Evolutionary conservation across 2,113 vertebrate genomes (phyloP).

Genomic region (Myrmophylax atrothorax): DNA sequence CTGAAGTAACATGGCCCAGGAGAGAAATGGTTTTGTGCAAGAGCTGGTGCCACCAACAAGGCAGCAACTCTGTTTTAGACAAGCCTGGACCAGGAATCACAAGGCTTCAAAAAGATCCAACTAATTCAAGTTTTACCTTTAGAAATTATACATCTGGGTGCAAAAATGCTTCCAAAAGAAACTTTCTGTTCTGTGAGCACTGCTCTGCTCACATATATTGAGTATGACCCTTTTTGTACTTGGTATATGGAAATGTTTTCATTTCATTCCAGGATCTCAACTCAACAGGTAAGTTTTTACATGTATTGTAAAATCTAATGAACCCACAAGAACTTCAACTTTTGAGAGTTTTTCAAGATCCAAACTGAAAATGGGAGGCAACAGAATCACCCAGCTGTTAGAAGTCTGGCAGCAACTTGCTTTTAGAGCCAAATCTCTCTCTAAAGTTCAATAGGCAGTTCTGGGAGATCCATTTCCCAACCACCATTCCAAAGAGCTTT

Average conservation of each 20-base stretch:
- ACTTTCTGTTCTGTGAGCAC: background rate
- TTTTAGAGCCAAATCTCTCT: background rate
- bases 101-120: background rate
- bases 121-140: background rate
- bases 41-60: background rate
- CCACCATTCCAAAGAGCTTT: conserved; percentile 2
- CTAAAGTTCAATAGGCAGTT: conserved; percentile 15
- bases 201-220: background rate
- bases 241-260: background rate
- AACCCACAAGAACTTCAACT: background rate
- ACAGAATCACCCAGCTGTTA: background rate
- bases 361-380: background rate
- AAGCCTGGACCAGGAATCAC: background rate
- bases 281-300: background rate
- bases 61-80: background rate
- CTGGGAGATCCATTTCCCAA: conserved; percentile 16
- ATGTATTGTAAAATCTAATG: background rate
- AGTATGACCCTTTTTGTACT: rapidly evolving
- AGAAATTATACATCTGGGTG: background rate
- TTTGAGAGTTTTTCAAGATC: background rate
- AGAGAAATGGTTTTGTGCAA: background rate
- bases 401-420: conserved; percentile 11
- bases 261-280: background rate
- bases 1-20: rapidly evolving
- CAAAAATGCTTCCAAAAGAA: conserved; percentile 1